Percentiles rank a stretch among this genome's conserved stretches.
Evolutionary conservation across 1,140 invertebrate species (phyloP).

Genomic region (Pantala flavescens): DNA sequence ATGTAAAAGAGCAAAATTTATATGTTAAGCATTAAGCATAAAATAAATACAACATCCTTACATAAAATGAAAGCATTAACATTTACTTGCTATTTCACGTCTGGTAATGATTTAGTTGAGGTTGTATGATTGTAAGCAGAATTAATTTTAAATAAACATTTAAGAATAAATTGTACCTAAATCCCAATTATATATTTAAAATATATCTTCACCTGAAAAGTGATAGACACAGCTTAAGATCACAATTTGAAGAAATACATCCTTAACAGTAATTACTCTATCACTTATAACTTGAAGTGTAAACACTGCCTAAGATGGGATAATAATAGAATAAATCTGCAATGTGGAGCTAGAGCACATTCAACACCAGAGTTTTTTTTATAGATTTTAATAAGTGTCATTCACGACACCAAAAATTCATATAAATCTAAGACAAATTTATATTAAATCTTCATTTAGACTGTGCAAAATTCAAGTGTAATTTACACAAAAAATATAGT

Average conservation of each 20-base stretch:
- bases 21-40: background rate
- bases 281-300: background rate
- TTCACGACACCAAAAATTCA: background rate
- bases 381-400: conserved; percentile 8
- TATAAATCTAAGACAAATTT: conserved; percentile 11
- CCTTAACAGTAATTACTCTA: background rate
- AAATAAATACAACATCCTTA: background rate
- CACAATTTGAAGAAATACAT: background rate
- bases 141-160: conserved; percentile 2
- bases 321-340: background rate
- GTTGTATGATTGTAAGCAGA: background rate
- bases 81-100: background rate
- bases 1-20: background rate
- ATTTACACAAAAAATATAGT: conserved; percentile 8
- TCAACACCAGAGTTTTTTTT: background rate
- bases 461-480: conserved; percentile 9
- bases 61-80: conserved; percentile 8
- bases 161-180: background rate
- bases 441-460: conserved; percentile 8
- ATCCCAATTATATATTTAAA: background rate
- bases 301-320: conserved; percentile 8
- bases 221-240: background rate
- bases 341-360: conserved; percentile 4
- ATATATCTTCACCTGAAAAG: background rate
- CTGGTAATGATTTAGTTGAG: background rate